Percentiles rank a stretch among this genome's conserved stretches.
phyloP scores from a whole-genome alignment of 92 coral and sea anemone genomes.

The Ricordea florida region DNA sequence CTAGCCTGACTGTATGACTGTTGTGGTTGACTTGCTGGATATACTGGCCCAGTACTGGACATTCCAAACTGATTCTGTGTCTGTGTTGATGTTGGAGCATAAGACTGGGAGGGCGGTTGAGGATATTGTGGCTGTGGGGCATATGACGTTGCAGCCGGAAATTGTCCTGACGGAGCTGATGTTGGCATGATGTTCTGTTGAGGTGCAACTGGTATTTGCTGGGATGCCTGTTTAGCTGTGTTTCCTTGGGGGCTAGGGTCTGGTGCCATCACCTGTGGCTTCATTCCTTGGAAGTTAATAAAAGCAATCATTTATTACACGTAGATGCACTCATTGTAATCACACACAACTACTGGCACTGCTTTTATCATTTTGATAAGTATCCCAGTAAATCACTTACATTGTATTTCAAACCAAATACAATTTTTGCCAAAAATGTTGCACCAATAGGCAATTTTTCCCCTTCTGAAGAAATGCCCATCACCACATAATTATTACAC shows the following conservation, averaged over 20 bases:
- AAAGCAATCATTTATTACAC: background rate
- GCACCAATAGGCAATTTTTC: too few relatives aligned
- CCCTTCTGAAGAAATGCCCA: too few relatives aligned
- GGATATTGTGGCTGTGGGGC: slow-evolving; percentile 52
- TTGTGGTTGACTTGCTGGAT: slow-evolving; percentile 34
- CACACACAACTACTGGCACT: too few relatives aligned
- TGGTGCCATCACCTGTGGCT: slow-evolving; percentile 1
- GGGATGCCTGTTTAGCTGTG: slow-evolving; percentile 36
- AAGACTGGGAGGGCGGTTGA: slow-evolving; percentile 20
- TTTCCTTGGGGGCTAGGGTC: slow-evolving; percentile 45
- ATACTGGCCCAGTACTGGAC: slow-evolving; percentile 10
- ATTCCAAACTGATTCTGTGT: slow-evolving; percentile 36
- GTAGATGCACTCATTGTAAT: background rate
- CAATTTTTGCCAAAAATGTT: too few relatives aligned
- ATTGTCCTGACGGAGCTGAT: slow-evolving; percentile 1
- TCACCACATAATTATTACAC: too few relatives aligned
- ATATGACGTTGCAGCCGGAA: slow-evolving; percentile 28
- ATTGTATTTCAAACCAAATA: too few relatives aligned
- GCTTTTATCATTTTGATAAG: too few relatives aligned
- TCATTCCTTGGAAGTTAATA: too few relatives aligned
- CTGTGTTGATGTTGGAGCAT: slow-evolving; percentile 50
- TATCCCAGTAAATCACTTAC: too few relatives aligned
- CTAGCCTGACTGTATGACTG: slow-evolving; percentile 11
- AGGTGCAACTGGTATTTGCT: slow-evolving; percentile 11
- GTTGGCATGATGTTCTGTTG: slow-evolving; percentile 38